Evolutionary conservation across 1,140 invertebrate genomes (phyloP).

Genomic region (Eulimnadia texana): DNA sequence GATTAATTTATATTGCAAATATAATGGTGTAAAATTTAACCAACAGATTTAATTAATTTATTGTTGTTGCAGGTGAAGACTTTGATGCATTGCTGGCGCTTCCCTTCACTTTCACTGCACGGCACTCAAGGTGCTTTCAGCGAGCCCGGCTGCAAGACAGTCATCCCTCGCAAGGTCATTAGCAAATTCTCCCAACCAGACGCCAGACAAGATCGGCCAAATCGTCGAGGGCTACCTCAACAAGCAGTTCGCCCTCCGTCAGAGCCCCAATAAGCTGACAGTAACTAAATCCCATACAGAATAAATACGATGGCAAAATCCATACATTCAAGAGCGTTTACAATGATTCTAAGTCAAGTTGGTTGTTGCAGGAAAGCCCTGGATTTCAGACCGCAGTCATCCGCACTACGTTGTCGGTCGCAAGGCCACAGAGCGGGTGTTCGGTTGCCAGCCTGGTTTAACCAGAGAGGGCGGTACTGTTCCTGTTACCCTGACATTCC

Average conservation of each 20-base stretch:
- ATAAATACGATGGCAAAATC: no score
- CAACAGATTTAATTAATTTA: no score
- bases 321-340: no score
- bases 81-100: constrained; percentile 81
- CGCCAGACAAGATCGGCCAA: constrained; percentile 55
- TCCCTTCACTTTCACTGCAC: constrained; percentile 77
- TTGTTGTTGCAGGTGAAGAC: constrained; percentile 38
- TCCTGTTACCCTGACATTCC: constrained; percentile 76
- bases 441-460: constrained; percentile 81
- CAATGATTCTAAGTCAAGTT: no score
- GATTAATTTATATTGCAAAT: no score
- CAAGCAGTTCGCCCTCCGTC: constrained; percentile 47
- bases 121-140: constrained; percentile 88
- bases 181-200: constrained; percentile 94
- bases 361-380: constrained; percentile 66
- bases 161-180: constrained; percentile 85
- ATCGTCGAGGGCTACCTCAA: constrained; percentile 57
- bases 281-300: no score
- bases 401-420: constrained; percentile 79
- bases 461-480: constrained; percentile 92
- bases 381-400: constrained; percentile 83
- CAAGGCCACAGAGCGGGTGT: constrained; percentile 75
- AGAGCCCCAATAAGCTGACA: constrained; percentile 73
- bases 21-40: no score
- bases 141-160: constrained; percentile 83